Conservation (phyloP, 2,888 invertebrate genomes). For the Teleiodes luculella region DNA sequence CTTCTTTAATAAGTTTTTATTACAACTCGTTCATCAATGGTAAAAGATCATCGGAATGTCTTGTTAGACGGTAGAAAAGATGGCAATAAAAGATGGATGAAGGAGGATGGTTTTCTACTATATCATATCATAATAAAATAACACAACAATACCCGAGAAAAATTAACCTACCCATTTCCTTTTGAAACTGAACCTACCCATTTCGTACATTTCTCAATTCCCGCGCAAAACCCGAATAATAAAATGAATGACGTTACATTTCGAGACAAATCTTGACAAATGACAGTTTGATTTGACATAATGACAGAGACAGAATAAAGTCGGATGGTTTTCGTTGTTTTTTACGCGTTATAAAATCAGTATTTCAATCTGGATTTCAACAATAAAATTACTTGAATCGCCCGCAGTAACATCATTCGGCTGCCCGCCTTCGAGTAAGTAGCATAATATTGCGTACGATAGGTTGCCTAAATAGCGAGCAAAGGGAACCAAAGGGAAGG, state of each 20-base stretch:
- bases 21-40: too few relatives aligned
- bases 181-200: too few relatives aligned
- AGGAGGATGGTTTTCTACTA: too few relatives aligned
- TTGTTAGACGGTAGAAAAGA: too few relatives aligned
- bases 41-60: too few relatives aligned
- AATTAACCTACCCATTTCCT: too few relatives aligned
- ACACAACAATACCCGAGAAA: too few relatives aligned
- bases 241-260: neutral
- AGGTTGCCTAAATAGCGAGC: neutral
- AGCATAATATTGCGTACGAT: neutral
- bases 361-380: constrained; percentile 5
- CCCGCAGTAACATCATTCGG: constrained; percentile 22
- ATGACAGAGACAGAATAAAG: neutral
- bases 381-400: constrained; percentile 10
- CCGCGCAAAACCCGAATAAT: too few relatives aligned
- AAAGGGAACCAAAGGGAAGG: neutral
- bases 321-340: neutral
- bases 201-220: too few relatives aligned
- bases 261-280: neutral
- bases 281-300: neutral
- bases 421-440: constrained; percentile 31
- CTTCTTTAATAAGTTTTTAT: too few relatives aligned
- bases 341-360: neutral
- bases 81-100: too few relatives aligned
- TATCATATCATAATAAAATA: too few relatives aligned